A percentile compares a stretch with the other conserved stretches of the same genome.
phyloP scores from a whole-genome alignment of 1,140 invertebrate genomes.

The Galendromus occidentalis region DNA sequence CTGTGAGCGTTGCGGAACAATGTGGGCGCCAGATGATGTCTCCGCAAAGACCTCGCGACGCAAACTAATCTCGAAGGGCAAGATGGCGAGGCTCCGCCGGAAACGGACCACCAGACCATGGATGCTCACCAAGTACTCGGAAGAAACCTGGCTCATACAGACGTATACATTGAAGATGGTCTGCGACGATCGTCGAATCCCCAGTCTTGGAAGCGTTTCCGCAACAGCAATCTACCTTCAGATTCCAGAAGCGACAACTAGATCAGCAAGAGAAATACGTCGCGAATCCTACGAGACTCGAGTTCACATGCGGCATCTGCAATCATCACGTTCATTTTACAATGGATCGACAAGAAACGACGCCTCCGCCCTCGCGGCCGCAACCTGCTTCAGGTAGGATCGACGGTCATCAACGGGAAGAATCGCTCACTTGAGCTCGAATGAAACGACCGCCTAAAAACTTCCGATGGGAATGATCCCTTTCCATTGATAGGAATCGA shows the following conservation, averaged over 20 bases:
- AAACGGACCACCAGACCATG: background rate
- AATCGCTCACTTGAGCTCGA: background rate
- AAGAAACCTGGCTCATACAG: background rate
- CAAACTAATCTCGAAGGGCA: background rate
- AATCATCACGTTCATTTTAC: too few species aligned
- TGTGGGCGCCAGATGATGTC: background rate
- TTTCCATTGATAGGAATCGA: too few species aligned
- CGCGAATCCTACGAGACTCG: background rate
- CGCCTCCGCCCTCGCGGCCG: background rate
- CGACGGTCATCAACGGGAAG: background rate
- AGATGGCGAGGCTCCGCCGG: background rate
- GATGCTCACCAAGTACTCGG: background rate
- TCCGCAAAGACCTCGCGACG: background rate
- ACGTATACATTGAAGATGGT: background rate
- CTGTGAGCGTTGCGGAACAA: background rate
- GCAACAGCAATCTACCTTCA: background rate
- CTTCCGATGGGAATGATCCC: background rate
- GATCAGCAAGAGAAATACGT: background rate
- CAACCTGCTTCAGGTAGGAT: background rate
- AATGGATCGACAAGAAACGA: background rate
- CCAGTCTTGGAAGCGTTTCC: background rate
- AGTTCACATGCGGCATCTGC: background rate
- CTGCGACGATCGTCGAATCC: background rate
- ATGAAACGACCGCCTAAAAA: background rate
- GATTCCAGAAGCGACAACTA: background rate